These are phyloP conservation scores for Xiphophorus hellerii DNA, from an alignment of 2,113 vertebrate species.

Conservation along the genomic window DNA sequence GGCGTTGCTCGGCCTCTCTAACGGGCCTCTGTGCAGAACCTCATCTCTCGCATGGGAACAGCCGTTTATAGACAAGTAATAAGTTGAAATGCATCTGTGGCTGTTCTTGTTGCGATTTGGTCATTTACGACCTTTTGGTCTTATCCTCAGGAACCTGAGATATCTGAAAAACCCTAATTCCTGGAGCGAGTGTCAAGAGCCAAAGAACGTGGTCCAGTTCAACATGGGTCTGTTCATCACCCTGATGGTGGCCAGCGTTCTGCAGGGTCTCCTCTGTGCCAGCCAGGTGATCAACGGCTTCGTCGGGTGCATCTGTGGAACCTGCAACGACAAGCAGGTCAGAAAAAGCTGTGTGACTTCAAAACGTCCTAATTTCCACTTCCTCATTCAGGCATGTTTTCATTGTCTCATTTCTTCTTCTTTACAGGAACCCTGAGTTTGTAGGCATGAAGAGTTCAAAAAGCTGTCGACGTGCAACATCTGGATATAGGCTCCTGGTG, in stretches of 20 bases:
- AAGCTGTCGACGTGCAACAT: background rate
- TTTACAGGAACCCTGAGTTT: constrained; percentile 23
- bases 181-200: constrained; percentile 57
- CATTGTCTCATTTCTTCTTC: background rate
- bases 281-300: constrained; percentile 77
- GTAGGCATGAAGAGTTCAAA: background rate
- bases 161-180: constrained; percentile 31
- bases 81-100: background rate
- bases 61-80: constrained; percentile 68
- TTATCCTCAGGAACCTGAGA: constrained; percentile 22
- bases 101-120: background rate
- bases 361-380: background rate
- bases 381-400: background rate
- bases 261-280: constrained; percentile 72
- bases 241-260: constrained; percentile 48
- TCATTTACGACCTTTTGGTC: constrained; percentile 1
- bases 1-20: constrained; percentile 63
- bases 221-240: constrained; percentile 74
- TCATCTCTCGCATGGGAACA: accelerated
- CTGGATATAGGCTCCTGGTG: background rate
- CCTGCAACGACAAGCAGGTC: constrained; percentile 60
- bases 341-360: background rate
- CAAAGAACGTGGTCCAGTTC: constrained; percentile 72
- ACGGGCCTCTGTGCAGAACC: constrained; percentile 69
- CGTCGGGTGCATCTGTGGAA: constrained; percentile 76